A percentile compares a stretch with the other conserved stretches of the same genome.
These are phyloP conservation scores for Rhinopomastus cyanomelas DNA, from an alignment of 2,113 vertebrate genomes.

Conservation along the genomic window DNA sequence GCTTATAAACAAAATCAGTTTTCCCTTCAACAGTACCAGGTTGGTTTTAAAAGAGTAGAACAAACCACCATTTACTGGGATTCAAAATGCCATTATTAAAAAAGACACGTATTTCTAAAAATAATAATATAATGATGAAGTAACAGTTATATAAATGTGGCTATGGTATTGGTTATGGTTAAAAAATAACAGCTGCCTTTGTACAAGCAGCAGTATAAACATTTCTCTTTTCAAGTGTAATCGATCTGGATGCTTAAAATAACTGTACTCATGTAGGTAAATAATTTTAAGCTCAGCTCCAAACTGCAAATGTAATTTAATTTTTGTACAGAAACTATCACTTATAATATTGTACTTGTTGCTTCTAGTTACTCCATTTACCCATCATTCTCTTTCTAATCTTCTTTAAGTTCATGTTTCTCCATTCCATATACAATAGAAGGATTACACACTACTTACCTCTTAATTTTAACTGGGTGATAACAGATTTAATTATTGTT, in stretches of 20 bases:
- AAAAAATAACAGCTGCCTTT: background rate
- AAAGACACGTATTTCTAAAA: background rate
- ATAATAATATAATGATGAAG: background rate
- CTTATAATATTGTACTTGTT: background rate
- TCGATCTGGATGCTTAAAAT: background rate
- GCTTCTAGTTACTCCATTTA: constrained; percentile 47
- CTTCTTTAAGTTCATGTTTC: constrained; percentile 61
- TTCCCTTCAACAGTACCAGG: background rate
- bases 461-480: constrained; percentile 51
- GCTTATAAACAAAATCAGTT: background rate
- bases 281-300: background rate
- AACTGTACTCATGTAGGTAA: background rate
- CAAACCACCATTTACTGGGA: background rate
- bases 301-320: background rate
- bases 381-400: constrained; percentile 57
- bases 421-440: constrained; percentile 60
- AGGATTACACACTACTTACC: constrained; percentile 57
- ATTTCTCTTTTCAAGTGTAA: background rate
- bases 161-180: too few species aligned
- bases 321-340: constrained; percentile 11
- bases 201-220: background rate
- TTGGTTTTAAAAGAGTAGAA: background rate
- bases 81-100: background rate
- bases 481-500: constrained; percentile 69
- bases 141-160: background rate